Percentiles rank a stretch among this genome's conserved stretches.
These are phyloP conservation scores for Oryzias curvinotus DNA, from an alignment of 2,113 vertebrate species.

Conservation along the genomic window DNA sequence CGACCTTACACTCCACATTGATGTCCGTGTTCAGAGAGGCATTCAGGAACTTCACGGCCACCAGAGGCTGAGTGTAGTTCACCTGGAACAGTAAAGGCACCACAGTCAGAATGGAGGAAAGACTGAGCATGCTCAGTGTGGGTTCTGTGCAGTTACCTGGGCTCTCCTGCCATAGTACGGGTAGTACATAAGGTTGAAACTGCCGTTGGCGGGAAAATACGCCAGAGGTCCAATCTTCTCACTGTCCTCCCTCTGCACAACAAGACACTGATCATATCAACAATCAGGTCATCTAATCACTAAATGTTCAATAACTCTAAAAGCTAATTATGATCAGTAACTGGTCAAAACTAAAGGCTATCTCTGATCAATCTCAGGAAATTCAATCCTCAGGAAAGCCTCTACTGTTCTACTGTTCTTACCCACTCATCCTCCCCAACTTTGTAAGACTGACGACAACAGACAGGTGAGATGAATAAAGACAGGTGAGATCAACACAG, in stretches of 20 bases:
- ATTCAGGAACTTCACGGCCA: constrained; percentile 88
- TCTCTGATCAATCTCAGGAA: too few relatives aligned
- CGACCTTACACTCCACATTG: constrained; percentile 83
- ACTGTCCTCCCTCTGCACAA: constrained; percentile 67
- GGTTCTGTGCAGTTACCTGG: constrained; percentile 76
- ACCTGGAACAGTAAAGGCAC: constrained; percentile 67
- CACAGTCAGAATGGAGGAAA: background rate
- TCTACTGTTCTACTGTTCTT: constrained; percentile 21
- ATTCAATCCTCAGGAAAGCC: too few relatives aligned
- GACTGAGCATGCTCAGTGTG: background rate
- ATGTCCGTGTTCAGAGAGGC: constrained; percentile 78
- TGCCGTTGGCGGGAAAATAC: constrained; percentile 85
- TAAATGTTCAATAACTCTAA: background rate
- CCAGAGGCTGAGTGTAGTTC: constrained; percentile 90
- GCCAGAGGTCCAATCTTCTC: constrained; percentile 64
- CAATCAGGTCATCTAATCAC: background rate
- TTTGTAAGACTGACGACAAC: constrained; percentile 37
- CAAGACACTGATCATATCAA: constrained; percentile 5
- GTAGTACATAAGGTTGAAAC: constrained; percentile 91
- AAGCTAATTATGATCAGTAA: too few relatives aligned
- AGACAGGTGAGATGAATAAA: too few relatives aligned
- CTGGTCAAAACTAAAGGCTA: too few relatives aligned
- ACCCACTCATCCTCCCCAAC: constrained; percentile 41
- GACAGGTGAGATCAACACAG: background rate
- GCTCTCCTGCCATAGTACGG: constrained; percentile 91